A percentile compares a stretch with the other conserved stretches of the same genome.
Conservation (phyloP, 2,888 invertebrate genomes). For the Tenthredo amoena region DNA sequence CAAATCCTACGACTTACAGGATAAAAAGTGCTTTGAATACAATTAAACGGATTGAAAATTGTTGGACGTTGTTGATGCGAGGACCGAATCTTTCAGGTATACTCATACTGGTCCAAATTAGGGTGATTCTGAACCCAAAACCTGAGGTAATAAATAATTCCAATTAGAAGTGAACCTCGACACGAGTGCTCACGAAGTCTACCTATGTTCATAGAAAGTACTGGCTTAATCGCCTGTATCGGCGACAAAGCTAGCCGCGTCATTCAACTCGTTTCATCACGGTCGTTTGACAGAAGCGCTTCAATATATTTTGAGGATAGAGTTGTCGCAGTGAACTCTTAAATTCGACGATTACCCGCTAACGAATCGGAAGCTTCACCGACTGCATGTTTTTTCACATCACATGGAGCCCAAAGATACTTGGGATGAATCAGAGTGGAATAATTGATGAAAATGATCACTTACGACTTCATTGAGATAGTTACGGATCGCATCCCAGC, state of each 20-base stretch:
- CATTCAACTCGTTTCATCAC: conserved; percentile 13
- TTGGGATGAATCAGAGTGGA: not conserved
- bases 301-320: conserved; percentile 15
- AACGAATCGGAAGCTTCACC: conserved; percentile 3
- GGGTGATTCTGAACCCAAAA: not conserved
- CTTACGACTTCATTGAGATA: not conserved
- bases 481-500: not conserved
- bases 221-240: not conserved
- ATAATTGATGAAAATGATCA: not conserved
- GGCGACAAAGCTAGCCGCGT: conserved; percentile 7
- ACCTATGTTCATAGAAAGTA: conserved; percentile 26
- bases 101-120: not conserved
- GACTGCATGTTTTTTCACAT: not conserved
- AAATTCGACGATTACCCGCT: not conserved
- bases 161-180: conserved; percentile 18
- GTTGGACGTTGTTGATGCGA: not conserved
- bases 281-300: conserved; percentile 14
- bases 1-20: not conserved
- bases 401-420: not conserved
- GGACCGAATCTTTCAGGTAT: not conserved
- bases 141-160: conserved; percentile 17
- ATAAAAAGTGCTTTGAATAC: conserved; percentile 9
- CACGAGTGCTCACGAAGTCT: conserved; percentile 4
- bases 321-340: conserved; percentile 5
- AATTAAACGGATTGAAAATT: not conserved